Evolutionary conservation across 2,113 vertebrate species (phyloP).

Genomic region (Rhipidura dahli): DNA sequence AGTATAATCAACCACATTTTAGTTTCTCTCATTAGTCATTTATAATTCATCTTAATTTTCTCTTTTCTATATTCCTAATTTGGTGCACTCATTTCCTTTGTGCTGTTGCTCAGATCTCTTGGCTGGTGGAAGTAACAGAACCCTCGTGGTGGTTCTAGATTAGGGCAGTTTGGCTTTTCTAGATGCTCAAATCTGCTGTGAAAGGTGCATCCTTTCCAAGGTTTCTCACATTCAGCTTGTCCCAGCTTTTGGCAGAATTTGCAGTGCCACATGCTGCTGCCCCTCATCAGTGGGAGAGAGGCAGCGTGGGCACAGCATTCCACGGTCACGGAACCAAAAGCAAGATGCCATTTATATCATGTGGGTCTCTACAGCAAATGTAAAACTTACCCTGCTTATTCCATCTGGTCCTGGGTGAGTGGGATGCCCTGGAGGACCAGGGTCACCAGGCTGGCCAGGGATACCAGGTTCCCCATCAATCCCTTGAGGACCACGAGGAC

Average conservation of each 20-base stretch:
- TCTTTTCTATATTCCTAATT: not conserved
- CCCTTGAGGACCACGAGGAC: constrained; percentile 85
- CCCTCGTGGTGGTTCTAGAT: not conserved
- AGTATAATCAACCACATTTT: not conserved
- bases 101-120: not conserved
- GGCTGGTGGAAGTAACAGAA: not conserved
- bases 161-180: not conserved
- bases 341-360: not conserved
- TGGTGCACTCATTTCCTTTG: not conserved
- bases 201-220: not conserved
- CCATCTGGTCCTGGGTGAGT: constrained; percentile 82
- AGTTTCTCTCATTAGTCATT: not conserved
- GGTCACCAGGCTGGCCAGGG: constrained; percentile 91
- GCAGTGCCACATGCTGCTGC: not conserved
- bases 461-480: constrained; percentile 94
- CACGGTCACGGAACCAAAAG: not conserved
- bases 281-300: not conserved
- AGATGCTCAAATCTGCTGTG: not conserved
- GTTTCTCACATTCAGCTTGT: not conserved
- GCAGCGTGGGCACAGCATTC: accelerated
- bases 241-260: not conserved
- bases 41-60: not conserved
- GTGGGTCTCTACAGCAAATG: not conserved
- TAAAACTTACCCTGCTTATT: constrained; percentile 73
- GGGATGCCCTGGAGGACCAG: constrained; percentile 90